Evolutionary conservation across 2,113 vertebrate genomes (phyloP), one percentile per base, ranked within the genome.

Genomic region (Ochotona curzoniae): DNA sequence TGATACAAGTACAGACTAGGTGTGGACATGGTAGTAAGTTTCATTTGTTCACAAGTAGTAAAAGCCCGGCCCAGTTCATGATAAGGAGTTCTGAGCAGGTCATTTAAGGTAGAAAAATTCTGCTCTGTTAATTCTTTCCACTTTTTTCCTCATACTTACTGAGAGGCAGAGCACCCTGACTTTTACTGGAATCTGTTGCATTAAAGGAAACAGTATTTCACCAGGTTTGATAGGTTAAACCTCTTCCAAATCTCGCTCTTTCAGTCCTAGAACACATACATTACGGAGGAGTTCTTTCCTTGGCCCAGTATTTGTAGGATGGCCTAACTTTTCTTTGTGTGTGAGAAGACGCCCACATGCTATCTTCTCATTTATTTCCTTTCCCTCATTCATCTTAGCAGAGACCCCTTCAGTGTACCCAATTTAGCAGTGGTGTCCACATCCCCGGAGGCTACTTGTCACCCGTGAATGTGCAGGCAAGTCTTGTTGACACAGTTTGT

Each of bases 331-430:
- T 47, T 32, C 32, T 18, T 51, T 10, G 2, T 8, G 7, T 35
- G 18, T 63, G 60, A 79, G 18, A 18, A 32, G 73, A 64, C 8
- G 3, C 2, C 2, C 0, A 13, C 2, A 5, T 23, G 67, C 12
- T 51, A 30, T 60, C 44, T 44, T 54, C 17, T 17, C 28, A 26
- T 60, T 7, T 61, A 51, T 26, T 57, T 44, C 10, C 11, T 8
- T 67, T 57, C n/a, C 38, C 47, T 66, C 5, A 18, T 10, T 57
- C 13, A 17, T n/a, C 35, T 8, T 2, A 60, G 26, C 38, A 20
- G 2, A 2, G 1, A 26, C 11, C 23, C 51, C 15, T 35, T 30
- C 30, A 6, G 9, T 0, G 20, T 7, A 3, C 13, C 21, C 9
- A 28, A 0, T 23, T 76, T 12, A n/a, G 25, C 49, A 28, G 20